Evolutionary conservation across 2,797 vertebrate species (phyloP).

Genomic region (Taenioides sp.): DNA sequence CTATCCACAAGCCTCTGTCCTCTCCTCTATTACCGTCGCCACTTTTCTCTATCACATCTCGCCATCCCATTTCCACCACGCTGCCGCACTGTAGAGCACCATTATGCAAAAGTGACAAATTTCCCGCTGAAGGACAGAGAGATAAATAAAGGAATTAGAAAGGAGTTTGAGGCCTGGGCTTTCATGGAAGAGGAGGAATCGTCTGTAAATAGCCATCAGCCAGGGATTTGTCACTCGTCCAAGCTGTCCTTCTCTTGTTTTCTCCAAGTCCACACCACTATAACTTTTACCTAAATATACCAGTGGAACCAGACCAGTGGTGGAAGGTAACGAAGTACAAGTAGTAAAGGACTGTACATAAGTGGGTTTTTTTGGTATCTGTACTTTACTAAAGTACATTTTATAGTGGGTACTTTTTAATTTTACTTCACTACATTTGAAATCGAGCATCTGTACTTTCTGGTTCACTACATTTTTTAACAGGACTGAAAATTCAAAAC

Average conservation of each 20-base stretch:
- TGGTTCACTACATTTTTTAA: too few species aligned
- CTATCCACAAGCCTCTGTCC: slow-evolving; percentile 49
- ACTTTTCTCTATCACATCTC: slow-evolving; percentile 46
- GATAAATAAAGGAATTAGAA: slow-evolving; percentile 65
- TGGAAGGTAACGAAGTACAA: too few species aligned
- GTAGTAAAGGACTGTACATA: too few species aligned
- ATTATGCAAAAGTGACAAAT: slow-evolving; percentile 75
- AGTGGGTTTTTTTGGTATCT: too few species aligned
- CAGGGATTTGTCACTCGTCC: slow-evolving; percentile 57
- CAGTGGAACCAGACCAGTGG: too few species aligned
- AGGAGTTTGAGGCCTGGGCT: slow-evolving; percentile 28
- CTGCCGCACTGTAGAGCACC: slow-evolving; percentile 35
- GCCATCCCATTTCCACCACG: slow-evolving; percentile 35
- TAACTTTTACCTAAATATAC: slow-evolving; percentile 7
- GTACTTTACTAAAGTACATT: too few species aligned
- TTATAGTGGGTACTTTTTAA: too few species aligned
- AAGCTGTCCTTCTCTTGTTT: slow-evolving; percentile 30
- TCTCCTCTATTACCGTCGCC: slow-evolving; percentile 42
- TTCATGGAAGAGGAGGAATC: slow-evolving; percentile 50
- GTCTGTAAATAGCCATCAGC: slow-evolving; percentile 70
- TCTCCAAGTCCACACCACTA: slow-evolving; percentile 26
- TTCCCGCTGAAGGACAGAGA: slow-evolving; percentile 51
- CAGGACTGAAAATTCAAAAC: too few species aligned
- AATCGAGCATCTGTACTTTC: too few species aligned
- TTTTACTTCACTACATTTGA: too few species aligned